Evolutionary conservation across 2,113 vertebrate species (phyloP), one percentile per base, ranked within the genome.

Genomic region (Oncorhynchus kisutch): DNA sequence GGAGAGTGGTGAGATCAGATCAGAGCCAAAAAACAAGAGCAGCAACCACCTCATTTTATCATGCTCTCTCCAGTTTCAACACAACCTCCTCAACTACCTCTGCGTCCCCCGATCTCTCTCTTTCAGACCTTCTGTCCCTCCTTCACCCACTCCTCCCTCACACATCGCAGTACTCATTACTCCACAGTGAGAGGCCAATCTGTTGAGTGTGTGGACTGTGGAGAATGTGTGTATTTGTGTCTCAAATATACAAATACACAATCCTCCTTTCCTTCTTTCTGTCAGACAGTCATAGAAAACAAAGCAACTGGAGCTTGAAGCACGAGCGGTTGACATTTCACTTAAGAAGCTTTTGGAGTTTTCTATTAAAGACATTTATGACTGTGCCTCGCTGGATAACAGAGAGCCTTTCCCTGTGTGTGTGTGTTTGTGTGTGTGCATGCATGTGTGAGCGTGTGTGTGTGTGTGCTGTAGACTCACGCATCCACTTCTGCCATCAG

Each of bases 401-500:
- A n/a, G 39, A 22, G 20, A 75, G 48, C 45, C 57, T 34, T 75
- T 80, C 66, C 65, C 20, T 9, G 22, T 29, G 65, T 66, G 11
- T 9, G n/a, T 59, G 39, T 60, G 11, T 45, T n/a, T 72, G 62
- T 49, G 65, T 9, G 66, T 39, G 24, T 66, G 18, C 12, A 8
- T 12, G 12, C 14, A 31, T 34, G 71, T 39, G 27, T 2, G 0
- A 59, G 67, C 31, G 49, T 67, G 34, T 70, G 65, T 45, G 54
- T 48, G 11, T 2, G 51, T 0, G 65, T 4, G 62, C 60, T 68
- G 16, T 76, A 82, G 83, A 96, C 98, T 96, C 88, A 99, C 98
- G 87, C 94, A 0, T 99, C 97, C 27, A 99, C 92, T 0, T 92
- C 91, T 16, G 94, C 86, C 86, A 99, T 91, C 67, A 99, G 93